Percentiles rank a stretch among this genome's conserved stretches.
Conservation (phyloP, 2,888 invertebrate species). For the Myopa tessellatipennis region DNA sequence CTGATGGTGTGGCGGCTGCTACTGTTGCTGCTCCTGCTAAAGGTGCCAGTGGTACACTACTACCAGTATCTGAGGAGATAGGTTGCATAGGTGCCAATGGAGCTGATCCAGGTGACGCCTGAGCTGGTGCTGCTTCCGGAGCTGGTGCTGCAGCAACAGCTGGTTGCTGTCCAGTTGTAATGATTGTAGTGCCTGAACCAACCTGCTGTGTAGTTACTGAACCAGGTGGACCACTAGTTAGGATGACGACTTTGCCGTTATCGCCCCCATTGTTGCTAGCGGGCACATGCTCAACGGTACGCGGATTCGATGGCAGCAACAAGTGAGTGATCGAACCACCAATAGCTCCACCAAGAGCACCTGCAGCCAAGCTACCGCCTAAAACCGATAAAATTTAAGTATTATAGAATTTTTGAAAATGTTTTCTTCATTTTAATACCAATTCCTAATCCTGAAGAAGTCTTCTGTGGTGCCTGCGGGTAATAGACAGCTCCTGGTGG, state of each 20-base stretch:
- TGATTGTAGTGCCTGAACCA: constrained; percentile 53
- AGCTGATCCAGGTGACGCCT: constrained; percentile 44
- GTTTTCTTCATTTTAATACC: constrained; percentile 53
- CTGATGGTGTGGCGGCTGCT: constrained; percentile 24
- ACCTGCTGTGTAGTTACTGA: constrained; percentile 55
- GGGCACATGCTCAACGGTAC: constrained; percentile 53
- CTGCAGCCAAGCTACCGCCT: constrained; percentile 65
- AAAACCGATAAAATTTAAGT: background rate
- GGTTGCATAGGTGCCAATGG: constrained; percentile 47
- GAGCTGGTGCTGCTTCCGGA: constrained; percentile 46
- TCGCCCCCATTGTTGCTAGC: constrained; percentile 51
- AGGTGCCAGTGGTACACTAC: constrained; percentile 47
- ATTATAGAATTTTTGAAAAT: background rate
- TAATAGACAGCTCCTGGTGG: constrained; percentile 60
- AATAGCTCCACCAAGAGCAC: constrained; percentile 64
- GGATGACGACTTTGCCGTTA: constrained; percentile 64
- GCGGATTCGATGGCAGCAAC: constrained; percentile 60
- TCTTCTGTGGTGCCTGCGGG: constrained; percentile 59
- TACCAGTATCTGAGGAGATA: constrained; percentile 1
- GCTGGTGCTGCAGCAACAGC: constrained; percentile 48
- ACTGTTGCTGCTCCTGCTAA: constrained; percentile 43
- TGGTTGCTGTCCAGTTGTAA: constrained; percentile 49
- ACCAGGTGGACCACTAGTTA: constrained; percentile 62
- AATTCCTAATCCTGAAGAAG: constrained; percentile 65
- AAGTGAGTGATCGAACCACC: constrained; percentile 56